Percentiles rank a stretch among this genome's conserved stretches.
Evolutionary conservation across 2,113 vertebrate species (phyloP).

Genomic region (Orycteropus afer): DNA sequence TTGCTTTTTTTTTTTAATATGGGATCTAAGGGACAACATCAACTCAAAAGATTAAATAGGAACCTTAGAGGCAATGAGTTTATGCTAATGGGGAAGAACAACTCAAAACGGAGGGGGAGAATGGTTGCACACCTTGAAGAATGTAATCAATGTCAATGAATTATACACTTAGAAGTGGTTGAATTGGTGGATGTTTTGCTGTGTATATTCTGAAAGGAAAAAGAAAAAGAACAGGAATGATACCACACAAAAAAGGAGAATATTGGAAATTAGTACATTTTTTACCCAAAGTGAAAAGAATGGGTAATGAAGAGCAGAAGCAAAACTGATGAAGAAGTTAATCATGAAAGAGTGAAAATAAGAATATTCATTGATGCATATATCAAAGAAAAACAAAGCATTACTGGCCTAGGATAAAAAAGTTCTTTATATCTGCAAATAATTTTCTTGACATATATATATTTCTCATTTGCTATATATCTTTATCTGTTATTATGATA

Average conservation of each 20-base stretch:
- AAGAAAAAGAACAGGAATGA: not conserved
- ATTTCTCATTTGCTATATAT: not conserved
- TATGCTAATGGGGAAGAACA: no score
- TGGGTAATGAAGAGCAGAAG: not conserved
- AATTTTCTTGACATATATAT: not conserved
- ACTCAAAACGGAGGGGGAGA: no score
- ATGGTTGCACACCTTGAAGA: no score
- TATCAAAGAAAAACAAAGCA: not conserved
- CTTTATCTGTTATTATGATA: not conserved
- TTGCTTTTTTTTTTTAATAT: no score
- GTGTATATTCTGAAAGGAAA: no score
- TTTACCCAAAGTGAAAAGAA: not conserved
- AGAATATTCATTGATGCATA: not conserved
- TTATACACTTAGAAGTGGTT: no score
- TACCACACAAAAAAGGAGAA: not conserved
- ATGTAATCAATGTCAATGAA: no score
- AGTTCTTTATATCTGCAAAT: not conserved
- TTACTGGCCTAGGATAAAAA: not conserved
- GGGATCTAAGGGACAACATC: no score
- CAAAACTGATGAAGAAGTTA: not conserved
- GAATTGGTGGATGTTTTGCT: no score
- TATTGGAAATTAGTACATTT: not conserved
- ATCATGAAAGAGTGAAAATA: not conserved
- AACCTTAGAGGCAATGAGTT: no score
- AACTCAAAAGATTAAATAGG: no score